Evolutionary conservation across 35 echinoderm and acorn worm species (phyloP).

Genomic region (Heliocidaris erythrogramma): DNA sequence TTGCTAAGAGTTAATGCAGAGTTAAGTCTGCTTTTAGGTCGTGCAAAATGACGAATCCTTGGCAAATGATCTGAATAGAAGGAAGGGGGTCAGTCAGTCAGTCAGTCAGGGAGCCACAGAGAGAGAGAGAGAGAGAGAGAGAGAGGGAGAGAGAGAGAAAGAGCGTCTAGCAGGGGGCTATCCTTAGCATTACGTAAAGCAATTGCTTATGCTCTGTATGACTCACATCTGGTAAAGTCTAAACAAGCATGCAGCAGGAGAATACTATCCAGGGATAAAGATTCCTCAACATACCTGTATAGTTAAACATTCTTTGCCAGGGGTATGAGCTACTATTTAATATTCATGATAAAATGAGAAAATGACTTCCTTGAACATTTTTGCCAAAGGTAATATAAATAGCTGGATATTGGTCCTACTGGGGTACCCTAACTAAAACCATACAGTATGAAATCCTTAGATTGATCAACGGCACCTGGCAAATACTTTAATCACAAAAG

Average conservation of each 20-base stretch:
- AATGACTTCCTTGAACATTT: too few relatives aligned
- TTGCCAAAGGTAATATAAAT: too few relatives aligned
- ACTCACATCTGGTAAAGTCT: not conserved
- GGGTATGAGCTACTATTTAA: too few relatives aligned
- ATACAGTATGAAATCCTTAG: too few relatives aligned
- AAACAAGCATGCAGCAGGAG: not conserved
- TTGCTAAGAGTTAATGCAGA: not conserved
- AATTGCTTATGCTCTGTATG: not conserved
- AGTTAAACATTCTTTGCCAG: not conserved
- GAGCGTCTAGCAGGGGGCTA: not conserved
- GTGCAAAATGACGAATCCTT: not conserved
- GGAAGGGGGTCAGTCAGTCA: slow-evolving; percentile 7
- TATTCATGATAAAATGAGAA: too few relatives aligned
- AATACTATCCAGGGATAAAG: not conserved
- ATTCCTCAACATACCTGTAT: not conserved
- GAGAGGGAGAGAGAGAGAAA: not conserved
- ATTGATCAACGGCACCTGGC: too few relatives aligned
- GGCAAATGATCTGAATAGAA: not conserved
- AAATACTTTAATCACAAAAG: too few relatives aligned
- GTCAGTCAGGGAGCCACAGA: not conserved
- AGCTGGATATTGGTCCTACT: too few relatives aligned
- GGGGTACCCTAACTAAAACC: too few relatives aligned
- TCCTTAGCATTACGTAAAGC: not conserved
- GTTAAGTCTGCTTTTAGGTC: not conserved
- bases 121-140: not conserved